phyloP scores from a whole-genome alignment of 2,113 vertebrate species.

The Chaenocephalus aceratus region DNA sequence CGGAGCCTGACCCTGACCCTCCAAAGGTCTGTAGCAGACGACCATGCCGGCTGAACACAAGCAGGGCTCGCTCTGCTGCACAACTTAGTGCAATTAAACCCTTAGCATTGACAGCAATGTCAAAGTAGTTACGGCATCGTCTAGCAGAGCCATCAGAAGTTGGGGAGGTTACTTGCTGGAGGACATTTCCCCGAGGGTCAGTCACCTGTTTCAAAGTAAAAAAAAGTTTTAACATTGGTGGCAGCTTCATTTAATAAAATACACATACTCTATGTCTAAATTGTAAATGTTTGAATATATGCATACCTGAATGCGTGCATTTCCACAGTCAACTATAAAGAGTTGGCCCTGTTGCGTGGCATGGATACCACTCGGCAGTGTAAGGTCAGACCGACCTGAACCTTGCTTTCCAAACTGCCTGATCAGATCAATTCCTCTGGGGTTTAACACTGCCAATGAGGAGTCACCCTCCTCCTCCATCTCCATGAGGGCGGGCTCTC shows the following conservation, averaged over 20 bases:
- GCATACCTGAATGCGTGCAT: slow-evolving; percentile 83
- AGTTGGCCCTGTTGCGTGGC: slow-evolving; percentile 80
- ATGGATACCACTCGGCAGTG: slow-evolving; percentile 84
- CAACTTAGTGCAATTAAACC: slow-evolving; percentile 86
- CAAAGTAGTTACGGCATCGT: slow-evolving; percentile 83
- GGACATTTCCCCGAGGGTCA: slow-evolving; percentile 78
- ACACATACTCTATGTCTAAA: not conserved
- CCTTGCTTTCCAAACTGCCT: slow-evolving; percentile 86
- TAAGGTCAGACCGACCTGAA: slow-evolving; percentile 83
- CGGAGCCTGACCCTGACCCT: slow-evolving; percentile 65
- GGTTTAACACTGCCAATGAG: slow-evolving; percentile 13
- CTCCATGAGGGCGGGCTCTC: slow-evolving; percentile 50
- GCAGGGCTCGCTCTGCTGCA: slow-evolving; percentile 79
- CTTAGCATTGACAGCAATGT: slow-evolving; percentile 84
- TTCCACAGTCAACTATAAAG: slow-evolving; percentile 87
- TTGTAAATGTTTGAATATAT: not conserved
- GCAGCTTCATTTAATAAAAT: not conserved
- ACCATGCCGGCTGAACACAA: slow-evolving; percentile 84
- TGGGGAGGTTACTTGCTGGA: slow-evolving; percentile 81
- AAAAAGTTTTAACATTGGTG: slow-evolving; percentile 9
- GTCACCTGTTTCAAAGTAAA: slow-evolving; percentile 75
- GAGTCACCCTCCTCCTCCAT: slow-evolving; percentile 68
- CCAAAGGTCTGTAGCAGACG: slow-evolving; percentile 84
- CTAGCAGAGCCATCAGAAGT: slow-evolving; percentile 58
- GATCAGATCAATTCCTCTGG: slow-evolving; percentile 60